phyloP scores from a whole-genome alignment of 2,888 invertebrate genomes.

The Smittia aterrima region DNA sequence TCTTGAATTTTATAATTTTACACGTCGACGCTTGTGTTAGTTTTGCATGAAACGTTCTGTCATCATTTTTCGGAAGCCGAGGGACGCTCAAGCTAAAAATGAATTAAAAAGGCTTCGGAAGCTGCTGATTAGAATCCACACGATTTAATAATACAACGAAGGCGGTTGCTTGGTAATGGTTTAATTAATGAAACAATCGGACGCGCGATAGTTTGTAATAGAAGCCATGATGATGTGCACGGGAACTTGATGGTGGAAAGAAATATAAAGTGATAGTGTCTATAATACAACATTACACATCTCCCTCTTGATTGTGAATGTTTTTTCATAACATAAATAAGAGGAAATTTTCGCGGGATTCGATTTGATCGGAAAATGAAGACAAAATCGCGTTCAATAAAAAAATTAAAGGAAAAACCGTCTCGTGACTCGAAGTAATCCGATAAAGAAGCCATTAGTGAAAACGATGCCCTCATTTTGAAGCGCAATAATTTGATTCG shows the following conservation, averaged over 20 bases:
- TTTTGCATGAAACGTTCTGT: slow-evolving; percentile 5
- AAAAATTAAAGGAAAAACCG: not conserved
- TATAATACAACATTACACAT: slow-evolving; percentile 22
- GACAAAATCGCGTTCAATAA: not conserved
- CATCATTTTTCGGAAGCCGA: not conserved
- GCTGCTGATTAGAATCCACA: not conserved
- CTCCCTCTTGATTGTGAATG: slow-evolving; percentile 35
- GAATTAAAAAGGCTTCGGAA: not conserved
- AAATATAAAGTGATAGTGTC: slow-evolving; percentile 8
- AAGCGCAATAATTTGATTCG: not conserved
- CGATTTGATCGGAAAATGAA: not conserved
- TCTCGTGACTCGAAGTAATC: not conserved
- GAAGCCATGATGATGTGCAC: not conserved
- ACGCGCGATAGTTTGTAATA: too few species aligned
- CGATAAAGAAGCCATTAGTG: not conserved
- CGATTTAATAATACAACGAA: not conserved
- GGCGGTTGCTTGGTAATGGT: not conserved
- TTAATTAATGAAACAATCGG: not conserved
- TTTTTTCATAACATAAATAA: slow-evolving; percentile 39
- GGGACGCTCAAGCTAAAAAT: not conserved
- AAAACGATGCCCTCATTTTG: slow-evolving; percentile 1
- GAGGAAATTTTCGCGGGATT: slow-evolving; percentile 36
- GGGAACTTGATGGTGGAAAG: slow-evolving; percentile 3
- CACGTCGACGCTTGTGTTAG: not conserved
- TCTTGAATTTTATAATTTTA: slow-evolving; percentile 21